phyloP scores from a whole-genome alignment of 2,113 vertebrate species.

The Recurvirostra avosetta region DNA sequence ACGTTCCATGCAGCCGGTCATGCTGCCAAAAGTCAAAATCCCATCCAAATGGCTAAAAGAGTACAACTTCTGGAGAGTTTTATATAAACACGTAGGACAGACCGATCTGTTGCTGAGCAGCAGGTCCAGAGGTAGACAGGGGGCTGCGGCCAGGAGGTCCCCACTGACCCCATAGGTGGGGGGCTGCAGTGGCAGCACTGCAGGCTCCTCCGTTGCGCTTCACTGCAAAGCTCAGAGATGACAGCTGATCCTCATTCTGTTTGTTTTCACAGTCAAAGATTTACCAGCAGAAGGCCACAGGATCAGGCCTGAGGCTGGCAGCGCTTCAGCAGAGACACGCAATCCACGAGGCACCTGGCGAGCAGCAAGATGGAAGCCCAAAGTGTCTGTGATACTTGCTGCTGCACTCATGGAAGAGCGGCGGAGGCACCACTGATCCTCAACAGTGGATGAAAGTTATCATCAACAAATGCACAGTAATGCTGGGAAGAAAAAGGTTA shows the following conservation, averaged over 20 bases:
- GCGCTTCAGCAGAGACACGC: not conserved
- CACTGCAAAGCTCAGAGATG: not conserved
- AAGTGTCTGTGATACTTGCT: not conserved
- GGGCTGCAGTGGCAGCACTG: not conserved
- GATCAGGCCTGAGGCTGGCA: not conserved
- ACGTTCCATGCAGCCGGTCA: not conserved
- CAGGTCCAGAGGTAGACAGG: accelerated
- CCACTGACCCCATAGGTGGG: accelerated
- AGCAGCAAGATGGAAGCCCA: accelerated
- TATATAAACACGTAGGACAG: accelerated
- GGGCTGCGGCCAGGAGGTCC: not conserved
- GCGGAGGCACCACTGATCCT: not conserved
- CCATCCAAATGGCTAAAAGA: not conserved
- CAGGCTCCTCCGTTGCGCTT: not conserved
- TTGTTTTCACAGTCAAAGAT: not conserved
- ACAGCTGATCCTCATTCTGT: not conserved
- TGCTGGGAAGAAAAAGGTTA: not conserved
- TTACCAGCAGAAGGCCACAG: not conserved
- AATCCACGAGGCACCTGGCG: not conserved
- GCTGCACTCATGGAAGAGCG: accelerated
- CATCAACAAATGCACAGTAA: accelerated
- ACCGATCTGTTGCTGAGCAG: not conserved
- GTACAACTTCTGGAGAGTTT: not conserved
- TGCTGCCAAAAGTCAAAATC: not conserved
- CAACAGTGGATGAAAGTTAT: not conserved